These are phyloP conservation scores for Tetrao urogallus DNA, from an alignment of 2,113 vertebrate genomes.

Conservation along the genomic window DNA sequence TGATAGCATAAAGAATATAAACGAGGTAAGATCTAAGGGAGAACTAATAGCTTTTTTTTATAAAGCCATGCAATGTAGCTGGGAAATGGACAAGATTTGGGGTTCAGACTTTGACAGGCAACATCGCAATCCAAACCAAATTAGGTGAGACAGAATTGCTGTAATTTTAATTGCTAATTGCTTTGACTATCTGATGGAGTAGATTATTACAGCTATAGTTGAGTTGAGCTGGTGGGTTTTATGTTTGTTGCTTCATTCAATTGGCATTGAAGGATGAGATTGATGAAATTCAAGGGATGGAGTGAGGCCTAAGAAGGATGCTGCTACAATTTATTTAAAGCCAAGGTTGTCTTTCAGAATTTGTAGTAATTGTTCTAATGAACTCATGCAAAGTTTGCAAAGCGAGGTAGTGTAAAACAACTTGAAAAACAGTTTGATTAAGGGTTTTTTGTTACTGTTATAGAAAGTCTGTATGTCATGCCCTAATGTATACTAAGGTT, in stretches of 20 bases:
- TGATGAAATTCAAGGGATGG: background rate
- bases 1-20: background rate
- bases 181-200: background rate
- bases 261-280: background rate
- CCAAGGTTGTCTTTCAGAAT: background rate
- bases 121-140: background rate
- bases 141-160: background rate
- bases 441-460: background rate
- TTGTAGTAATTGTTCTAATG: background rate
- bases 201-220: background rate
- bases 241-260: background rate
- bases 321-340: background rate
- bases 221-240: background rate
- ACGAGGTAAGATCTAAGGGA: background rate
- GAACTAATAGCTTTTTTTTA: background rate
- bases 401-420: background rate
- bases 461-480: background rate
- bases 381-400: background rate
- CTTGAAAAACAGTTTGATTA: background rate
- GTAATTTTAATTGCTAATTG: background rate
- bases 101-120: background rate
- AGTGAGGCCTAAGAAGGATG: background rate
- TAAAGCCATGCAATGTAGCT: background rate
- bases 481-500: background rate
- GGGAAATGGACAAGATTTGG: background rate